phyloP scores from a whole-genome alignment of 2,888 invertebrate species.

The Cryptus armator region DNA sequence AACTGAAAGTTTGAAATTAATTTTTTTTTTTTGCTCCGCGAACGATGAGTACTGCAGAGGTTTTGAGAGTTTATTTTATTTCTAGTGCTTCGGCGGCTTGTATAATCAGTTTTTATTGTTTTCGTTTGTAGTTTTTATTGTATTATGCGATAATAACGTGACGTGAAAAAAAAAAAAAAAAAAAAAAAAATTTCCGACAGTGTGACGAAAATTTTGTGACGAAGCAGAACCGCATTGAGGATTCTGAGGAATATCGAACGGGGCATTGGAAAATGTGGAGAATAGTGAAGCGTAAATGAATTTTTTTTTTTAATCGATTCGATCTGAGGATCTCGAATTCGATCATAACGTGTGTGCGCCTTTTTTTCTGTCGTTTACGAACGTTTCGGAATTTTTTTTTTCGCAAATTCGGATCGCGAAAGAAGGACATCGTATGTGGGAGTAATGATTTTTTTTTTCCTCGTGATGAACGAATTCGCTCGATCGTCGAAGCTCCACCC shows the following conservation, averaged over 20 bases:
- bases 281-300: neutral
- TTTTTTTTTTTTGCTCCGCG: neutral
- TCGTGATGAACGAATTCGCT: constrained; percentile 1
- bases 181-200: neutral
- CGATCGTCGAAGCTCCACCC: constrained; percentile 31
- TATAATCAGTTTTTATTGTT: neutral
- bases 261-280: neutral
- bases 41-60: neutral
- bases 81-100: neutral
- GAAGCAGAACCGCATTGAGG: neutral
- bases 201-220: neutral
- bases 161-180: neutral
- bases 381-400: neutral
- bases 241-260: constrained; percentile 1
- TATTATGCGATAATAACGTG: constrained; percentile 9
- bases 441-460: constrained; percentile 11
- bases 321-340: neutral
- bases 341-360: neutral
- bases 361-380: neutral
- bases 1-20: neutral
- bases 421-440: neutral
- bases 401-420: neutral
- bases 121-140: neutral
- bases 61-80: constrained; percentile 9
- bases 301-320: neutral